Evolutionary conservation across 2,888 invertebrate species (phyloP).

Genomic region (Polydrusus tereticollis): DNA sequence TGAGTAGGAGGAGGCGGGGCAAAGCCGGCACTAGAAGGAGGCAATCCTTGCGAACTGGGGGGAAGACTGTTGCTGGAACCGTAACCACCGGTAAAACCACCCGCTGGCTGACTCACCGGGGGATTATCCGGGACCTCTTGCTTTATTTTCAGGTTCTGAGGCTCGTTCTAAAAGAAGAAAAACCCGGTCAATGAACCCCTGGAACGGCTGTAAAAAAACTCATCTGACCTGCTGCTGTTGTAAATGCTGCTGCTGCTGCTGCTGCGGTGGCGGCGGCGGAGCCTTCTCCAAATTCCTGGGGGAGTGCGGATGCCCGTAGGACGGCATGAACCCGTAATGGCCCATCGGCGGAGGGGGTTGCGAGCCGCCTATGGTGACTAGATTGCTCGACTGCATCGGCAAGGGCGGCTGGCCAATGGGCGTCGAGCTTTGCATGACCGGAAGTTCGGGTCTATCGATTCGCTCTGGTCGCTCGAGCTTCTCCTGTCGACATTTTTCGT

Average conservation of each 20-base stretch:
- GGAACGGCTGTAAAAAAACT: background rate
- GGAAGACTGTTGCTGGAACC: conserved; percentile 37
- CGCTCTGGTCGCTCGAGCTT: conserved; percentile 62
- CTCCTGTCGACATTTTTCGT: conserved; percentile 59
- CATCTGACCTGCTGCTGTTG: background rate
- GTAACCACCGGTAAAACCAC: conserved; percentile 12
- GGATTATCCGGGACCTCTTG: conserved; percentile 68
- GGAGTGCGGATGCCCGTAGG: conserved; percentile 60
- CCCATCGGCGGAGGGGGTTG: conserved; percentile 65
- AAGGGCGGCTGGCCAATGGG: conserved; percentile 71
- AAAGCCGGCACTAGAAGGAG: conserved; percentile 49
- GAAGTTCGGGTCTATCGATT: conserved; percentile 53
- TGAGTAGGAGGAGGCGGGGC: conserved; percentile 54
- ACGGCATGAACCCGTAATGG: conserved; percentile 73
- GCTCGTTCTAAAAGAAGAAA: conserved; percentile 69
- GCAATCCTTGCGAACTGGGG: conserved; percentile 51
- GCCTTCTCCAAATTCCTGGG: conserved; percentile 58
- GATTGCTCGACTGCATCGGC: conserved; percentile 72
- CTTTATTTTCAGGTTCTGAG: conserved; percentile 79
- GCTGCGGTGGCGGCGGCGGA: conserved; percentile 31
- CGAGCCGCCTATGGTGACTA: conserved; percentile 73
- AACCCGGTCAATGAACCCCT: background rate
- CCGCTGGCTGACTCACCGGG: conserved; percentile 18
- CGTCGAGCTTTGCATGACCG: conserved; percentile 25
- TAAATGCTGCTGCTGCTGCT: too few species aligned